These are phyloP conservation scores for Scaptomyza hsui DNA, from an alignment of 1,140 invertebrate species.

Conservation along the genomic window DNA sequence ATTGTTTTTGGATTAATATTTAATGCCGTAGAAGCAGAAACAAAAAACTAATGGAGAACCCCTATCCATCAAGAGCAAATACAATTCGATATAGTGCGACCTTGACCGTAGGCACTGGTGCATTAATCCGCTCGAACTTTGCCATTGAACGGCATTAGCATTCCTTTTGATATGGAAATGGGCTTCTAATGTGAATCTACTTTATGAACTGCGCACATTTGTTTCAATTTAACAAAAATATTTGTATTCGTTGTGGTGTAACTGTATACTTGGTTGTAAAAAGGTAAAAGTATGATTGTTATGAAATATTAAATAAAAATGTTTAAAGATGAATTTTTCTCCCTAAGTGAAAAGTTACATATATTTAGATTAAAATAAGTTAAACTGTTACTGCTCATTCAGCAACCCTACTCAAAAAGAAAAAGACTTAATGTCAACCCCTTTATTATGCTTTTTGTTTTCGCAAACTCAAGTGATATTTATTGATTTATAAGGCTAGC, in stretches of 20 bases:
- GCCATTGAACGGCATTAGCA: conserved; percentile 12
- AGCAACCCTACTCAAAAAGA: conserved; percentile 3
- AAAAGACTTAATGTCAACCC: conserved; percentile 27
- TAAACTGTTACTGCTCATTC: not conserved
- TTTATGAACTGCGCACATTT: conserved; percentile 24
- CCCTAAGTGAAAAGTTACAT: not conserved
- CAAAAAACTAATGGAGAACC: conserved; percentile 14
- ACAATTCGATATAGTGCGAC: conserved; percentile 12
- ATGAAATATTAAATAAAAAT: conserved; percentile 1
- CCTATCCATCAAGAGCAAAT: conserved; percentile 27
- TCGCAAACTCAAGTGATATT: conserved; percentile 20
- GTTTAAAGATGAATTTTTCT: not conserved
- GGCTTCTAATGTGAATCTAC: conserved; percentile 4
- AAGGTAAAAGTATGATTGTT: not conserved
- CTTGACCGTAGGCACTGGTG: conserved; percentile 31
- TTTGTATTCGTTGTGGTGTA: not conserved
- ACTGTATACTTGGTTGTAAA: not conserved
- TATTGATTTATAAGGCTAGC: conserved; percentile 62
- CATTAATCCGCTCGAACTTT: conserved; percentile 15
- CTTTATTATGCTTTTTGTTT: conserved; percentile 26
- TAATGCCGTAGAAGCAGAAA: conserved; percentile 3
- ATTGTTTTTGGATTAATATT: conserved; percentile 50
- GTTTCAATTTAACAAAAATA: not conserved
- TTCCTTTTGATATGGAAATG: conserved; percentile 47
- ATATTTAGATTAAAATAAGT: not conserved